A percentile compares a stretch with the other conserved stretches of the same genome.
Conservation (phyloP, 2,888 invertebrate species). For the Ormyrus rosae region DNA sequence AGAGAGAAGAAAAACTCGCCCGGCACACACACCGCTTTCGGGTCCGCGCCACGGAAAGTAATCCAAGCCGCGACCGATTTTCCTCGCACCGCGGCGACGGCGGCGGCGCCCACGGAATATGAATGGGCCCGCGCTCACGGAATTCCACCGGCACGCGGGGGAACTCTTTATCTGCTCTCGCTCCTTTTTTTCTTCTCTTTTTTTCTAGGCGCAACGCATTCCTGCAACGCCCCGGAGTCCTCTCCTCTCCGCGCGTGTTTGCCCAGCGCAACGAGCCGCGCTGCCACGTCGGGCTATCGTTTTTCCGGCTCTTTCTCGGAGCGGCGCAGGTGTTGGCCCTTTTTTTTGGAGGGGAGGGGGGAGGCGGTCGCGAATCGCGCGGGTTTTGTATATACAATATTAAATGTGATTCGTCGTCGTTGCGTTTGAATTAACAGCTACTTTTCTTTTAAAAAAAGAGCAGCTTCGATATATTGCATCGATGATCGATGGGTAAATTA, state of each 20-base stretch:
- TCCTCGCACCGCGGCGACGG: constrained; percentile 26
- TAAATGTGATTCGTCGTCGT: too few species aligned
- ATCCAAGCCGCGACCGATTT: constrained; percentile 57
- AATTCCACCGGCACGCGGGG: constrained; percentile 13
- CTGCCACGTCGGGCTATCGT: background rate
- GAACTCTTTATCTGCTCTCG: constrained; percentile 32
- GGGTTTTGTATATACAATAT: too few species aligned
- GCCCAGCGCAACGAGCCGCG: constrained; percentile 2
- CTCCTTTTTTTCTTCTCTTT: background rate
- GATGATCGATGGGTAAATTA: too few species aligned
- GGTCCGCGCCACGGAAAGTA: constrained; percentile 17
- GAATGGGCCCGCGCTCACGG: background rate
- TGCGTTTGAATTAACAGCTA: too few species aligned
- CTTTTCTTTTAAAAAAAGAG: too few species aligned
- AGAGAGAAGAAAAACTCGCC: too few species aligned
- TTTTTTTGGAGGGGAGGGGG: too few species aligned
- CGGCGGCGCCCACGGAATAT: background rate
- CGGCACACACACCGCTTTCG: too few species aligned
- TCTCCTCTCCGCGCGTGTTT: constrained; percentile 25
- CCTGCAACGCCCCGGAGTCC: constrained; percentile 25
- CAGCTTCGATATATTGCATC: too few species aligned
- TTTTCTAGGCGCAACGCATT: constrained; percentile 4
- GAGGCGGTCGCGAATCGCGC: too few species aligned
- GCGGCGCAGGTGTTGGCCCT: too few species aligned
- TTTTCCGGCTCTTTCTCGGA: background rate